phyloP scores from a whole-genome alignment of 2,113 vertebrate species.

The Colossoma macropomum region DNA sequence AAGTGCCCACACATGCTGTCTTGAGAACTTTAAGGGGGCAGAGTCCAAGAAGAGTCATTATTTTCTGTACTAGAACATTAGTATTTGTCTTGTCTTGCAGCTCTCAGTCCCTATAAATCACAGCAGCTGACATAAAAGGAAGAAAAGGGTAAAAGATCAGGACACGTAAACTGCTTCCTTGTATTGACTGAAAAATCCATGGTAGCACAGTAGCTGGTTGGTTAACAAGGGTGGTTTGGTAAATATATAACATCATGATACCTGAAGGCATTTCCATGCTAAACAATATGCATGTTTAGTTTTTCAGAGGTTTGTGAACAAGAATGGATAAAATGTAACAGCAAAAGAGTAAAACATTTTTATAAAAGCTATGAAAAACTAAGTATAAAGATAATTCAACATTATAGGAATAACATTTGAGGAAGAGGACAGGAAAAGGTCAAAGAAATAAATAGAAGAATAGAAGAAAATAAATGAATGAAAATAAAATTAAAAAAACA shows the following conservation, averaged over 20 bases:
- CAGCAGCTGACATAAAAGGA: constrained; percentile 13
- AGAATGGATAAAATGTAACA: no score
- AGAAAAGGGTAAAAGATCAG: neutral
- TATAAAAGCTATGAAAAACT: no score
- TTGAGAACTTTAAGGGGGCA: constrained; percentile 25
- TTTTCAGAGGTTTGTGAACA: no score
- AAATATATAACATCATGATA: neutral
- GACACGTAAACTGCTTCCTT: neutral
- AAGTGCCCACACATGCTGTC: constrained; percentile 17
- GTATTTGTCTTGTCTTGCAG: constrained; percentile 34
- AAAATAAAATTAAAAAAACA: no score
- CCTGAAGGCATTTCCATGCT: neutral
- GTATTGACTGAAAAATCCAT: constrained; percentile 38
- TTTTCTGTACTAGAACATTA: constrained; percentile 16
- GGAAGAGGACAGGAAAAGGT: no score
- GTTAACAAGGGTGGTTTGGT: neutral
- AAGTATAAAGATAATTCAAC: no score
- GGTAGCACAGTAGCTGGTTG: neutral
- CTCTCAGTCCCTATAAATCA: constrained; percentile 43
- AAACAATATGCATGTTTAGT: no score
- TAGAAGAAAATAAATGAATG: no score
- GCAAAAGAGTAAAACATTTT: no score
- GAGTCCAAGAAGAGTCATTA: constrained; percentile 36
- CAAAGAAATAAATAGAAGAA: no score
- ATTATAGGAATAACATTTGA: no score